phyloP scores from a whole-genome alignment of 2,888 invertebrate genomes.

The Pardosa pseudoannulata region DNA sequence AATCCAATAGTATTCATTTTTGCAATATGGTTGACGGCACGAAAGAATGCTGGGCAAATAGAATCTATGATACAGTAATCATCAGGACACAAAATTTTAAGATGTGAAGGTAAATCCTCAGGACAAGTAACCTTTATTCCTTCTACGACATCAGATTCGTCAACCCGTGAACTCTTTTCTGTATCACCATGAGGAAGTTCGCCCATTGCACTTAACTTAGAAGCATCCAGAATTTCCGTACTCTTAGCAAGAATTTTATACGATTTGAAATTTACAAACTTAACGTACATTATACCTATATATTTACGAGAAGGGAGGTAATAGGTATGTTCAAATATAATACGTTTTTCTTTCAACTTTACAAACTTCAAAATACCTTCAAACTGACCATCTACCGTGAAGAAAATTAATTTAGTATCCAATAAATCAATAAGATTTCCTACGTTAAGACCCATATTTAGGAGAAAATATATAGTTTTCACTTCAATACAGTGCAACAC shows the following conservation, averaged over 20 bases:
- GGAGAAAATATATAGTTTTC: too few species aligned
- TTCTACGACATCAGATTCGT: neutral
- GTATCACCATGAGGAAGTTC: neutral
- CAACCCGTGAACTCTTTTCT: neutral
- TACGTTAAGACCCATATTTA: too few species aligned
- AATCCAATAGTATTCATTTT: constrained; percentile 75
- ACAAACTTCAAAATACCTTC: neutral
- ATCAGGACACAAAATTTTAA: neutral
- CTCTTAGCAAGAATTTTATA: neutral
- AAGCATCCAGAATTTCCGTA: neutral
- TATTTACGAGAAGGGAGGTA: neutral
- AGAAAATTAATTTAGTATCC: neutral
- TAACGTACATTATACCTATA: neutral
- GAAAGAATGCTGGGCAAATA: constrained; percentile 3
- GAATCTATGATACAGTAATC: neutral
- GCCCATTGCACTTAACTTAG: neutral
- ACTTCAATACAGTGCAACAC: too few species aligned
- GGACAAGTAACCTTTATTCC: neutral
- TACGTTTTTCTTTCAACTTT: neutral
- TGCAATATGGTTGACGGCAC: constrained; percentile 7
- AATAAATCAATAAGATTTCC: neutral
- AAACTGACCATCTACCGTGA: neutral
- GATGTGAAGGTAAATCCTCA: neutral
- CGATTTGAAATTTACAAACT: neutral
- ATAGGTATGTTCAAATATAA: neutral